These are phyloP conservation scores for Astropecten irregularis DNA, from an alignment of 53 echinoderm and acorn worm genomes.

Conservation along the genomic window DNA sequence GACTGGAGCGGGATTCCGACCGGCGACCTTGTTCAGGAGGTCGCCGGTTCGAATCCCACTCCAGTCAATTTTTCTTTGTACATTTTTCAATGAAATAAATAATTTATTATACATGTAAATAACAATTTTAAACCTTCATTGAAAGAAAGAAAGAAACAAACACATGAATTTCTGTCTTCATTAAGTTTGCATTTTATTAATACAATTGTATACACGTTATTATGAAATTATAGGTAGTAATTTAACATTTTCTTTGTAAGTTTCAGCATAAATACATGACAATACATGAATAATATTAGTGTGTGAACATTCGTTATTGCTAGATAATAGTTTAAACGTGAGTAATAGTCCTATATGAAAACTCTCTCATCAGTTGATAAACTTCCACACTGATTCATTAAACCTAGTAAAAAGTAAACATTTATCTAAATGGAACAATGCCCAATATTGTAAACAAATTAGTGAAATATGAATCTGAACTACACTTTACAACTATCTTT, in stretches of 20 bases:
- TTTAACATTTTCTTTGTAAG: slow-evolving; percentile 6
- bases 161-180: not conserved
- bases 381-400: not conserved
- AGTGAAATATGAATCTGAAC: slow-evolving; percentile 26
- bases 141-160: no score
- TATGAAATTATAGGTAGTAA: slow-evolving; percentile 29
- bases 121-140: no score
- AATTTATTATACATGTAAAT: no score
- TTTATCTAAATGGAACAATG: slow-evolving; percentile 21
- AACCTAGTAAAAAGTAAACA: not conserved
- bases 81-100: no score
- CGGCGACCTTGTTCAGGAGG: no score
- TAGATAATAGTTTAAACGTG: slow-evolving; percentile 22
- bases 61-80: no score
- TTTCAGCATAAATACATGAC: slow-evolving; percentile 48
- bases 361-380: not conserved
- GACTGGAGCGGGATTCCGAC: no score
- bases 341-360: not conserved
- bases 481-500: slow-evolving; percentile 5
- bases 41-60: no score
- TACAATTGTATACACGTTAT: slow-evolving; percentile 38
- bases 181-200: slow-evolving; percentile 19
- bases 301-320: not conserved
- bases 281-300: no score
- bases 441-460: not conserved